Conservation (phyloP, 2,113 vertebrate species). For the Panurus biarmicus region DNA sequence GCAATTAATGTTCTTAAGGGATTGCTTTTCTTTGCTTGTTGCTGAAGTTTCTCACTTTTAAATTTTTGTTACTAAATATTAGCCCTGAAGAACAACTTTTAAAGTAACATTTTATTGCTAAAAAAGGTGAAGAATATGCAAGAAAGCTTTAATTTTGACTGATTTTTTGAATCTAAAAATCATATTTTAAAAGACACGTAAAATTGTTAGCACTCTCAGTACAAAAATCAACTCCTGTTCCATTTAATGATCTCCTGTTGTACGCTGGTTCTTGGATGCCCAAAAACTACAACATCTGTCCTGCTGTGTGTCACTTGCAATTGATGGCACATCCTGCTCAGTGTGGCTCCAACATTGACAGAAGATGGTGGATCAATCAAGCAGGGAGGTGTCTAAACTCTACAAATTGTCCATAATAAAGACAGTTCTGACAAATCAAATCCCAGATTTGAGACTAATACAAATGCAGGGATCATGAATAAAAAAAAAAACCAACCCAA, state of each 20-base stretch:
- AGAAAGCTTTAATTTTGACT: neutral
- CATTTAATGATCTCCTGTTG: neutral
- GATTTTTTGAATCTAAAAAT: neutral
- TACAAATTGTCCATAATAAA: neutral
- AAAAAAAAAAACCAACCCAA: no score
- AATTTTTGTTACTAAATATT: neutral
- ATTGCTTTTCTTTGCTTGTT: neutral
- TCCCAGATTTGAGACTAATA: neutral
- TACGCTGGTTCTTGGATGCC: neutral
- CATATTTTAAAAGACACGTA: neutral
- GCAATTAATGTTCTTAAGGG: neutral
- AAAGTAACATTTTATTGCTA: neutral
- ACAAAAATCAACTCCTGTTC: neutral
- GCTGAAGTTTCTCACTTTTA: neutral
- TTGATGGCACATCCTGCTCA: neutral
- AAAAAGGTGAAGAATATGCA: neutral
- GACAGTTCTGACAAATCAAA: neutral
- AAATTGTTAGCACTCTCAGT: neutral
- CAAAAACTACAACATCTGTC: neutral
- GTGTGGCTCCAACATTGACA: neutral
- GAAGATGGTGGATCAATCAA: neutral
- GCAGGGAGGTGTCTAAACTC: neutral
- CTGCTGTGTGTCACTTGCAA: neutral
- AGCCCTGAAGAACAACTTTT: neutral
- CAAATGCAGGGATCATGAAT: neutral